Percentiles rank a stretch among this genome's conserved stretches.
Conservation (phyloP, 2,113 vertebrate species). For the Odocoileus hemionus region DNA sequence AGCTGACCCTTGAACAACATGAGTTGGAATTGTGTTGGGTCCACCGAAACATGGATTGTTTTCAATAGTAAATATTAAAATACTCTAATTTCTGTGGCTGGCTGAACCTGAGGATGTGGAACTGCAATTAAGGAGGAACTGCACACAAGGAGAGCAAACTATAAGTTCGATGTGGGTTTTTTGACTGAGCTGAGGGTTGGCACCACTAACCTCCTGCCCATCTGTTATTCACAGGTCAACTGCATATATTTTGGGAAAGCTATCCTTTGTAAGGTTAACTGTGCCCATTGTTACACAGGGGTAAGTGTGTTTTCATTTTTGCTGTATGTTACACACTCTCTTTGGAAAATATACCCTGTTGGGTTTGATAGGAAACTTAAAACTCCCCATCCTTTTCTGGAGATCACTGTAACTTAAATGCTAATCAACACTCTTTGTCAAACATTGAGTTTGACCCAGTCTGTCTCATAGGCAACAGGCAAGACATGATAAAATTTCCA, state of each 20-base stretch:
- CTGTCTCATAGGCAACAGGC: constrained; percentile 48
- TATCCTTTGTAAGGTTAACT: not conserved
- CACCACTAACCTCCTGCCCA: no score
- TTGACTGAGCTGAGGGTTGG: not conserved
- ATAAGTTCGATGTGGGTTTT: not conserved
- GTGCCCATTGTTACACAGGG: not conserved
- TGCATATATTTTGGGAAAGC: not conserved
- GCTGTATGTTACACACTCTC: not conserved
- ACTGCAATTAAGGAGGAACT: not conserved
- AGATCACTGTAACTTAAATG: constrained; percentile 2
- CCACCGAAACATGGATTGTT: not conserved
- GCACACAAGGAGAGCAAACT: not conserved
- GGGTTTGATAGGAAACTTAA: constrained; percentile 13
- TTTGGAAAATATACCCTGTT: constrained; percentile 25
- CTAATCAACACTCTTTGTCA: not conserved
- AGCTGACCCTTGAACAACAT: not conserved
- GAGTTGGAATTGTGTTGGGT: not conserved
- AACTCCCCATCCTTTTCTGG: constrained; percentile 46
- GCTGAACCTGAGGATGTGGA: not conserved
- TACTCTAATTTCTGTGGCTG: not conserved
- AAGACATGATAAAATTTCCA: constrained; percentile 51
- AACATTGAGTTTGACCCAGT: constrained; percentile 25
- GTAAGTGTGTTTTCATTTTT: not conserved
- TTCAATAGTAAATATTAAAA: not conserved
- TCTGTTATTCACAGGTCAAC: not conserved